Base-by-base conservation (phyloP, 2,888 invertebrate genomes). In the Hyposoter dolosus region DNA sequence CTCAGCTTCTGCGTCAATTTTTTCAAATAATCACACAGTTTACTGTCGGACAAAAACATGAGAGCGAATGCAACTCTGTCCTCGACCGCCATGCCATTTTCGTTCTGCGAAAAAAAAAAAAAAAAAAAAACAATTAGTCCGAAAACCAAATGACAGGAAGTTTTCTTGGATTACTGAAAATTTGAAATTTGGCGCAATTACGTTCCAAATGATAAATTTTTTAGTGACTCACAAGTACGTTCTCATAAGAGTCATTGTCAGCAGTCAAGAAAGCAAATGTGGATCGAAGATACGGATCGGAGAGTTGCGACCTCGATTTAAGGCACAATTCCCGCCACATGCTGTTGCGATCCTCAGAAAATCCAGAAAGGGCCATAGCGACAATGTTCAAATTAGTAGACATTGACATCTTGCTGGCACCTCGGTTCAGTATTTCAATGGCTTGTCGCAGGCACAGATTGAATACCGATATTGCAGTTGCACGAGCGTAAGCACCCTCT, bases 51-150 rank as follows among this genome's bases (percentile, higher is more conserved):
- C 40, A 98, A 95, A 95, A 97, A 98, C 92, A 97, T 96, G 92
- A 98, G 97, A 28, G 98, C 98, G 95, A 98, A 98, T n/a, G 98
- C 98, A 76, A 98, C 96, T 90, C 98, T 95, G 94, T 98, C 98
- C 89, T 97, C 97, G 10, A 99, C 96, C 0, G 97, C 96, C 95
- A 99, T 96, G 68, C 96, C 97, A 63, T 95, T 96, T 94, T 99
- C 98, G 91, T 96, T 96, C 97, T 98, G 93, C 74, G 95, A 94
- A 89, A 86, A 84, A 56, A 74, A 88, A 84, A 40, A 40, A n/a
- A n/a, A n/a, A n/a, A n/a, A n/a, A 35, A 35, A 28, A 28, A 1
- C 28, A 3, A 28, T 28, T 28, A 28, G 28, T 28, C 4, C 35
- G 35, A 3, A 4, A 35, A 4, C 35, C 35, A 35, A 50, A 50